A percentile compares a stretch with the other conserved stretches of the same genome.
These are phyloP conservation scores for Calephelis perditalis DNA, from an alignment of 2,888 invertebrate genomes.

Conservation along the genomic window DNA sequence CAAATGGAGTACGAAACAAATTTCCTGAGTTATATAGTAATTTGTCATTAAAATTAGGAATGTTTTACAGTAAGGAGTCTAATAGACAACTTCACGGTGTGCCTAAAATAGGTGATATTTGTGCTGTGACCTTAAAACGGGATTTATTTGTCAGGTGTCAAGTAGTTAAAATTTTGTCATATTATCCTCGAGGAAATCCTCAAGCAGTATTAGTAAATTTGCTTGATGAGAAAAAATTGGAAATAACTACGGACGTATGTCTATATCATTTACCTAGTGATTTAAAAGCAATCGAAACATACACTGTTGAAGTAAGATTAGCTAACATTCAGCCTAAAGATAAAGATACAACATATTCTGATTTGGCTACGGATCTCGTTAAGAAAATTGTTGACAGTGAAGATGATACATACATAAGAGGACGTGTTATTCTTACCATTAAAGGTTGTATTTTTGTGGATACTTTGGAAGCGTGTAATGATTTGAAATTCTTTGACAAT, in stretches of 20 bases:
- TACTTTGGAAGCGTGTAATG: constrained; percentile 77
- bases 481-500: constrained; percentile 65
- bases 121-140: constrained; percentile 67
- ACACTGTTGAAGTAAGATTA: constrained; percentile 55
- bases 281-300: constrained; percentile 62
- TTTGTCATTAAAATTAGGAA: constrained; percentile 56
- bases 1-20: constrained; percentile 37
- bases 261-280: constrained; percentile 72
- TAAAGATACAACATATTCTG: constrained; percentile 58
- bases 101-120: constrained; percentile 75
- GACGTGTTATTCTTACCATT: constrained; percentile 74
- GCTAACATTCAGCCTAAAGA: constrained; percentile 58
- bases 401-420: constrained; percentile 57
- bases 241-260: constrained; percentile 52
- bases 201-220: constrained; percentile 68
- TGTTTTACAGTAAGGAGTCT: constrained; percentile 51
- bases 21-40: constrained; percentile 51
- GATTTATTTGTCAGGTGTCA: constrained; percentile 75
- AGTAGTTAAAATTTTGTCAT: constrained; percentile 62
- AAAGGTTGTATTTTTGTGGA: constrained; percentile 82
- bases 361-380: constrained; percentile 45
- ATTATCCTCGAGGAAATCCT: constrained; percentile 46
- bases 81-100: constrained; percentile 54
- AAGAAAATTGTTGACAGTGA: constrained; percentile 45
- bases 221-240: constrained; percentile 78